Base-by-base conservation (phyloP, 2,888 invertebrate species). In the Calameuta filiformis region DNA sequence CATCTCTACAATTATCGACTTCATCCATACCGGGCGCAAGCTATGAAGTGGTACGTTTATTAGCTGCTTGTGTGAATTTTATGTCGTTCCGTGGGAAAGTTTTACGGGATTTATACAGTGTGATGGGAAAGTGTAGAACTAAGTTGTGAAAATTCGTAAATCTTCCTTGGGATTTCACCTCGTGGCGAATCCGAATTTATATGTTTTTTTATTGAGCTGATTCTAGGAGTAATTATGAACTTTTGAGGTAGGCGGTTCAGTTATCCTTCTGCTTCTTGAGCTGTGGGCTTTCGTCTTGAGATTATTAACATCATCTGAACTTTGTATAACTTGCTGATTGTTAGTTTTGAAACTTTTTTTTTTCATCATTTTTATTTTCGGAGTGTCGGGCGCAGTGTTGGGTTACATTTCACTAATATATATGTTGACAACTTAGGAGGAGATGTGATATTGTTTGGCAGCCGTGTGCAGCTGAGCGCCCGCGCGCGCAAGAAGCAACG, bases 41-140 rank as follows among this genome's bases (percentile, higher is more conserved):
- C 74, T 77, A 77, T 77, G 77, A 77, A 77, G 77, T 77, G 77
- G 77, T 77, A 77, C 77, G 77, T 77, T 73, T 77, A 15, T 56
- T 6, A 56, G 23, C 35, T 68, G 69, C 75, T 77, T 37, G 23
- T 23, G 56, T 56, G 56, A 56, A 56, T 56, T 56, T 23, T 23
- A 6, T 56, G 56, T 56, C 56, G 23, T 15, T 23, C 56, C 56
- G 9, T 6, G 56, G 23, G 56, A 23, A 23, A 23, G 23, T 56
- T 9, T 56, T 56, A 56, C 9, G 23, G 56, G 9, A 56, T 9
- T 56, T 56, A 1, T 56, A 23, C 23, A 56, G 56, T 56, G 56
- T 3, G 56, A 56, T 56, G 56, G 23, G 0, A 56, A 23, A 56
- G 56, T 56, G 56, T 56, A 23, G 23, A 56, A 23, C 23, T 56